Evolutionary conservation across 2,888 invertebrate genomes (phyloP).

Genomic region (Drosophila buzzatii): DNA sequence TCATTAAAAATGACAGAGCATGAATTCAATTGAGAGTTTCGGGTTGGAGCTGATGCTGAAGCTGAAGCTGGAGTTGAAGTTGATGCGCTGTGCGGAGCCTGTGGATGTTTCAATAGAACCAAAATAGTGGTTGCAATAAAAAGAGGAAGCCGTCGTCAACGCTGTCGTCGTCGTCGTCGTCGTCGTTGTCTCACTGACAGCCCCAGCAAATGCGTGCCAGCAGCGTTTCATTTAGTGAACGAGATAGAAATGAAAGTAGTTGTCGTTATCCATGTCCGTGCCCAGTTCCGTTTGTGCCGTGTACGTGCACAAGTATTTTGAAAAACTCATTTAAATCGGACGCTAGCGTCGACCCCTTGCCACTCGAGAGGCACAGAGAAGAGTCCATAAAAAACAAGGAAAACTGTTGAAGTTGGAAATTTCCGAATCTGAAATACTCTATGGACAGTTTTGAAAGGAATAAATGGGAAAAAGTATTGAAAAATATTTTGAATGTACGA

Average conservation of each 20-base stretch:
- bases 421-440: neutral
- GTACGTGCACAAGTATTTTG: conserved; percentile 81
- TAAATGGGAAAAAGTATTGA: neutral
- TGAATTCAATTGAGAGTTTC: conserved; percentile 75
- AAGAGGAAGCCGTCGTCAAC: conserved; percentile 44
- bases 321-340: conserved; percentile 81
- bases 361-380: conserved; percentile 56
- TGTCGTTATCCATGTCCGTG: conserved; percentile 65
- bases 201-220: conserved; percentile 57
- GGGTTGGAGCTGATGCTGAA: conserved; percentile 27
- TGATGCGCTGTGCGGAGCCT: conserved; percentile 33
- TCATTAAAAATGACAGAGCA: conserved; percentile 82
- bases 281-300: conserved; percentile 47
- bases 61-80: conserved; percentile 19
- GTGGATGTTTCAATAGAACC: conserved; percentile 37
- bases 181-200: conserved; percentile 39
- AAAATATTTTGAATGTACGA: too few species aligned
- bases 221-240: conserved; percentile 37
- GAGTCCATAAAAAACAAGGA: conserved; percentile 23
- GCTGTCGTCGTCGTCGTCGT: conserved; percentile 32
- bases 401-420: neutral
- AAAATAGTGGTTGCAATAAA: conserved; percentile 64
- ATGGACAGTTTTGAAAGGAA: neutral
- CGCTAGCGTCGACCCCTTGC: conserved; percentile 50
- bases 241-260: conserved; percentile 66